Conservation (phyloP, 2,888 invertebrate species). For the Philopedon plagiatum region DNA sequence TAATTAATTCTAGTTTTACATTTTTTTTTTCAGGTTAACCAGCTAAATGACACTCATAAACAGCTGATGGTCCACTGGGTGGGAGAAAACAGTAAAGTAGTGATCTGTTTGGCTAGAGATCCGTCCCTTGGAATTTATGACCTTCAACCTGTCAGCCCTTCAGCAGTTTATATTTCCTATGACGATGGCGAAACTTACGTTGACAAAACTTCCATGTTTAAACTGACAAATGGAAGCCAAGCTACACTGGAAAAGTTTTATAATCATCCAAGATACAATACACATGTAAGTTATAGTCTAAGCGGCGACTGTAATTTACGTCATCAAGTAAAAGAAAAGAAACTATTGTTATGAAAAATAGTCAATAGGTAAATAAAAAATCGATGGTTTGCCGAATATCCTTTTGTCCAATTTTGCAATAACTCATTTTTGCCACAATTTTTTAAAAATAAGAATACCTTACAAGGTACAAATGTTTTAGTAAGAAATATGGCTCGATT, state of each 20-base stretch:
- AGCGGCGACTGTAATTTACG: background rate
- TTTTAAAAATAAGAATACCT: too few species aligned
- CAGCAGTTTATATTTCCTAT: conserved; percentile 87
- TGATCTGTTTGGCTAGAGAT: conserved; percentile 88
- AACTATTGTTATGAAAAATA: too few species aligned
- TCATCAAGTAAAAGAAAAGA: too few species aligned
- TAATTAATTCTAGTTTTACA: too few species aligned
- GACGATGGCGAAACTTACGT: conserved; percentile 87
- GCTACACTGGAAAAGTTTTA: conserved; percentile 88
- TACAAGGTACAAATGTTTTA: background rate
- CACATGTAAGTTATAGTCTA: conserved; percentile 77
- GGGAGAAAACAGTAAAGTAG: conserved; percentile 88
- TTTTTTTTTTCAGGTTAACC: conserved; percentile 79
- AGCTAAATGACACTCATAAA: conserved; percentile 88
- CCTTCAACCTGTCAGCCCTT: conserved; percentile 69
- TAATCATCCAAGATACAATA: conserved; percentile 85
- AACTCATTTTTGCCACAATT: too few species aligned
- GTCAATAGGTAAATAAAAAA: too few species aligned
- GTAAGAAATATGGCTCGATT: too few species aligned
- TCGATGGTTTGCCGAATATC: too few species aligned
- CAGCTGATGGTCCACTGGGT: conserved; percentile 95
- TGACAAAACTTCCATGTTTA: conserved; percentile 81
- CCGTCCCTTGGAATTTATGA: conserved; percentile 71
- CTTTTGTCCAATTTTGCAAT: too few species aligned
- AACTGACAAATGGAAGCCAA: conserved; percentile 71